These are phyloP conservation scores for Dermochelys coriacea DNA, from an alignment of 2,797 vertebrate genomes.

Conservation along the genomic window DNA sequence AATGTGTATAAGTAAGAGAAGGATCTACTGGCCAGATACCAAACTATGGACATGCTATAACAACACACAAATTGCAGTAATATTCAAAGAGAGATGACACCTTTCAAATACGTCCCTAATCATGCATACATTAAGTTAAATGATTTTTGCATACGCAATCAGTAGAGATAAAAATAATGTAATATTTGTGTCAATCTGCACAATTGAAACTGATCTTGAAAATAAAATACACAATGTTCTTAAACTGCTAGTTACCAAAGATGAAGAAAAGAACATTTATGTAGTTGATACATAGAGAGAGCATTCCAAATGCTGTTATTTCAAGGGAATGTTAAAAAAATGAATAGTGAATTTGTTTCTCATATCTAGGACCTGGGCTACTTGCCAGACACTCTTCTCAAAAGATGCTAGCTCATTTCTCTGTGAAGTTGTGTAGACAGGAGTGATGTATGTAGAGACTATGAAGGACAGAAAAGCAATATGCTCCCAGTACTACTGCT, in stretches of 20 bases:
- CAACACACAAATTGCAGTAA: not conserved
- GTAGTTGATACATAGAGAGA: not conserved
- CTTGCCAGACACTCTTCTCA: slow-evolving; percentile 4
- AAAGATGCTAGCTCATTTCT: not conserved
- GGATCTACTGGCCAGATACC: not conserved
- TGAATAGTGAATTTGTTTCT: not conserved
- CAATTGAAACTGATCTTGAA: not conserved
- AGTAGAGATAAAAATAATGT: not conserved
- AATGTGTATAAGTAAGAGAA: not conserved
- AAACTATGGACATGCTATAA: not conserved
- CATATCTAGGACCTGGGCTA: not conserved
- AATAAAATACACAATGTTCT: not conserved
- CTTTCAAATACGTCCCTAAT: not conserved
- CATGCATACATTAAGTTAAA: not conserved
- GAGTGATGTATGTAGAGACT: not conserved
- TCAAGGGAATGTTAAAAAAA: slow-evolving; percentile 8
- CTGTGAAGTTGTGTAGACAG: not conserved
- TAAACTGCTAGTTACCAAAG: not conserved
- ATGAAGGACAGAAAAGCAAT: not conserved
- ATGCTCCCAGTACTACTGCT: not conserved
- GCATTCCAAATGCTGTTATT: not conserved
- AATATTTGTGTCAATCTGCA: not conserved
- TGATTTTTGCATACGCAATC: not conserved
- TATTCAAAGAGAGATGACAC: not conserved
- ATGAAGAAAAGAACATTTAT: not conserved